Evolutionary conservation across 2,113 vertebrate species (phyloP), one percentile per base, ranked within the genome.

Genomic region (human (Homo sapiens)): DNA sequence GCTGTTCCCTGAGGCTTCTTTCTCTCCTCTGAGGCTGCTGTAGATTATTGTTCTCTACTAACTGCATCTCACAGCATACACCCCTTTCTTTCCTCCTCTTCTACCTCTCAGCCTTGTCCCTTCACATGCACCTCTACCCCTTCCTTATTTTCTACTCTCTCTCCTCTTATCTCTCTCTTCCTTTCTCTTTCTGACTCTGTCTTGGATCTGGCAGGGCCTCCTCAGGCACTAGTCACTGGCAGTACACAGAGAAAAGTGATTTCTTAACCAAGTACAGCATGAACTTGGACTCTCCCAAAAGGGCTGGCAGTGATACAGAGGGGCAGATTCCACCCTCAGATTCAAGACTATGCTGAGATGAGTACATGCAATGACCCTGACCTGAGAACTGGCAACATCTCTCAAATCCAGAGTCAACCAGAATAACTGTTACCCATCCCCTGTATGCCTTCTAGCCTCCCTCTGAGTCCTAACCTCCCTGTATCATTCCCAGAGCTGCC

Each of bases 361-460:
- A n/a, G 27, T 84, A 10, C 20, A 18, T 20, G 13, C 38, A 10
- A 18, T 18, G n/a, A 13, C 35, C 35, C 8, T 76, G 57, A 84
- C 22, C 48, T 6, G 20, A 76, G 70, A n/a, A 72, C 27, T 91
- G 22, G 14, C n/a, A n/a, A 76, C 35, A 55, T 50, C 23, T 89
- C 61, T 80, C 16, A 16, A 68, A 81, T 27, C 59, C 68, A 73
- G 57, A 83, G 59, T 52, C 87, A 48, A n/a, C n/a, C 72, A 95
- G 66, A 32, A 32, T 64, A 80, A 48, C 43, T 89, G n/a, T 45
- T 78, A 32, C 9, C 48, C 35, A 57, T 6, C 18, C 8, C 38
- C 32, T 7, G 12, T 20, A 43, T 5, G 3, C 25, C 4, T 64
- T 22, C 27, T 9, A 78, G 70, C 45, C 40, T 8, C 52, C 38